Evolutionary conservation across 2,113 vertebrate genomes (phyloP).

Genomic region (Scopus umbretta): DNA sequence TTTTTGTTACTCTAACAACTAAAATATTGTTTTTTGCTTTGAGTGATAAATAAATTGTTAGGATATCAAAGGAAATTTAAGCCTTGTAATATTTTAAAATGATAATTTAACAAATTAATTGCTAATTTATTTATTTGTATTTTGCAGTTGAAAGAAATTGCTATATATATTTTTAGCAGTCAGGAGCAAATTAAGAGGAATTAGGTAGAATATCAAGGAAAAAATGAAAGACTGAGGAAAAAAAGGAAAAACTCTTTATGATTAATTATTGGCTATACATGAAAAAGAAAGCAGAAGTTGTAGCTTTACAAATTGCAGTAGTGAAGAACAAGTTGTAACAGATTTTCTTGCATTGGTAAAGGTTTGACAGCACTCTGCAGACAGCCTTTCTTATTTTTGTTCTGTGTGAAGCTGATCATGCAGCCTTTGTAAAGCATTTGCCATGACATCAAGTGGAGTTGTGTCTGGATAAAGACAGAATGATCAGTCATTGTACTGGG

Average conservation of each 20-base stretch:
- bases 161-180: not conserved
- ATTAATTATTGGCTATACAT: not conserved
- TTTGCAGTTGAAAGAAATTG: not conserved
- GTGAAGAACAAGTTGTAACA: not conserved
- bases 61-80: not conserved
- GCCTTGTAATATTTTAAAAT: not conserved
- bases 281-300: not conserved
- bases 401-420: not conserved
- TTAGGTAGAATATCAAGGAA: not conserved
- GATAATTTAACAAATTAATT: not conserved
- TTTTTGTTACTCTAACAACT: not conserved
- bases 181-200: not conserved
- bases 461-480: not conserved
- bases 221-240: not conserved
- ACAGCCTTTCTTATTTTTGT: not conserved
- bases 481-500: not conserved
- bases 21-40: not conserved
- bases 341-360: not conserved
- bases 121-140: not conserved
- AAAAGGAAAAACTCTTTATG: fast-evolving
- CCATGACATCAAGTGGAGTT: not conserved
- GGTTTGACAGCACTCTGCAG: not conserved
- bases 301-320: not conserved
- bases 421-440: not conserved
- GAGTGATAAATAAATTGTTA: not conserved